These are phyloP conservation scores for Pseudachorutes palmiensis DNA, from an alignment of 1,140 invertebrate species.

Conservation along the genomic window DNA sequence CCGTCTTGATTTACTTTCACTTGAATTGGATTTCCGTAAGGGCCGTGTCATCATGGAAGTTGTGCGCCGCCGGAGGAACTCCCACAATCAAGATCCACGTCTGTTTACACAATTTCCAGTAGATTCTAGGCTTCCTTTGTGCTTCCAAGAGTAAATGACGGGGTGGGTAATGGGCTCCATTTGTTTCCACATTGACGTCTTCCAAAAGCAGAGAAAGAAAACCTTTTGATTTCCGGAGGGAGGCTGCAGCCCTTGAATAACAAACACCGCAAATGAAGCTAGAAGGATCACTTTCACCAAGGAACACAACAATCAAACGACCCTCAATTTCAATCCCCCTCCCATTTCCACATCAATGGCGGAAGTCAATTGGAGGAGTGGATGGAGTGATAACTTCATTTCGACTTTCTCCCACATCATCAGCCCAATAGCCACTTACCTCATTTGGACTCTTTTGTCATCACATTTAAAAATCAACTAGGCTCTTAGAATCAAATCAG, in stretches of 20 bases:
- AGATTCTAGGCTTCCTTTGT: neutral
- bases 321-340: too few relatives aligned
- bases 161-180: neutral
- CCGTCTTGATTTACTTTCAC: neutral
- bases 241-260: neutral
- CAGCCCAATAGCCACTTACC: too few relatives aligned
- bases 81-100: constrained; percentile 1
- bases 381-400: constrained; percentile 3
- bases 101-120: constrained; percentile 3
- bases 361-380: constrained; percentile 9
- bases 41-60: neutral
- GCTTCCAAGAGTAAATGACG: neutral
- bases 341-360: too few relatives aligned
- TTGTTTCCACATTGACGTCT: too few relatives aligned
- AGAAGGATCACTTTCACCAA: neutral
- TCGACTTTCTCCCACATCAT: neutral
- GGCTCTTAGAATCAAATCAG: too few relatives aligned
- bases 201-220: too few relatives aligned
- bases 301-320: too few relatives aligned
- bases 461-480: too few relatives aligned
- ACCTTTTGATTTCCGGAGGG: constrained; percentile 9
- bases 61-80: neutral
- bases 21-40: neutral
- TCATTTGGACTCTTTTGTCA: too few relatives aligned
- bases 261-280: constrained; percentile 7